Evolutionary conservation across 1,140 invertebrate genomes (phyloP).

Genomic region (Heliconius nattereri): DNA sequence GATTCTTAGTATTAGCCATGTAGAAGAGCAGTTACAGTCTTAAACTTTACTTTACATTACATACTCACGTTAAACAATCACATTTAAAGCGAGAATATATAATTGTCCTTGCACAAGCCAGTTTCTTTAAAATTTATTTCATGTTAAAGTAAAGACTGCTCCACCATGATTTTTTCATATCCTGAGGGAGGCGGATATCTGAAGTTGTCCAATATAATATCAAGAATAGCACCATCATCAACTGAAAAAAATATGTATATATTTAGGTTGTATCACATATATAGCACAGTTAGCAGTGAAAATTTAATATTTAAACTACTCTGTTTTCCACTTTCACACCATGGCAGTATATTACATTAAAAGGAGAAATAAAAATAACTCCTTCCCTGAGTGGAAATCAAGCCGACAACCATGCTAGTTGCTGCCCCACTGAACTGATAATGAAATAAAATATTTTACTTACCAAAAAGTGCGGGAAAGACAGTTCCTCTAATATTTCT

Average conservation of each 20-base stretch:
- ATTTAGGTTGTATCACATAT: too few species aligned
- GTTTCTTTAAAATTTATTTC: slow-evolving; percentile 29
- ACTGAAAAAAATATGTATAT: slow-evolving; percentile 85
- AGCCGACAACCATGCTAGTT: too few species aligned
- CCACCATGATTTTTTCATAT: slow-evolving; percentile 97
- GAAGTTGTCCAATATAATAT: slow-evolving; percentile 96
- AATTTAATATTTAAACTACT: background rate
- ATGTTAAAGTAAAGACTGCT: slow-evolving; percentile 96
- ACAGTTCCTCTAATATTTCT: slow-evolving; percentile 94
- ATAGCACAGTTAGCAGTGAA: background rate
- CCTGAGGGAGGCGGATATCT: slow-evolving; percentile 91
- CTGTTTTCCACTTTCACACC: background rate
- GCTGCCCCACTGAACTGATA: too few species aligned
- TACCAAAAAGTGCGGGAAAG: slow-evolving; percentile 97
- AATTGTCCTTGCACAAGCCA: slow-evolving; percentile 47
- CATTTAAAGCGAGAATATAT: slow-evolving; percentile 31
- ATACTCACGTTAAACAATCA: slow-evolving; percentile 26
- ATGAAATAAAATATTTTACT: slow-evolving; percentile 47
- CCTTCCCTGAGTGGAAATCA: too few species aligned
- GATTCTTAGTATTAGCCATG: background rate
- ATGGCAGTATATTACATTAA: background rate
- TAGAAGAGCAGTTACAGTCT: slow-evolving; percentile 35
- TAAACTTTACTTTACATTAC: slow-evolving; percentile 11
- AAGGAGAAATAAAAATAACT: background rate
- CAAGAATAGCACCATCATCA: slow-evolving; percentile 97